These are phyloP conservation scores for Drosophila rhopaloa DNA, from an alignment of 1,140 invertebrate genomes.

Conservation along the genomic window DNA sequence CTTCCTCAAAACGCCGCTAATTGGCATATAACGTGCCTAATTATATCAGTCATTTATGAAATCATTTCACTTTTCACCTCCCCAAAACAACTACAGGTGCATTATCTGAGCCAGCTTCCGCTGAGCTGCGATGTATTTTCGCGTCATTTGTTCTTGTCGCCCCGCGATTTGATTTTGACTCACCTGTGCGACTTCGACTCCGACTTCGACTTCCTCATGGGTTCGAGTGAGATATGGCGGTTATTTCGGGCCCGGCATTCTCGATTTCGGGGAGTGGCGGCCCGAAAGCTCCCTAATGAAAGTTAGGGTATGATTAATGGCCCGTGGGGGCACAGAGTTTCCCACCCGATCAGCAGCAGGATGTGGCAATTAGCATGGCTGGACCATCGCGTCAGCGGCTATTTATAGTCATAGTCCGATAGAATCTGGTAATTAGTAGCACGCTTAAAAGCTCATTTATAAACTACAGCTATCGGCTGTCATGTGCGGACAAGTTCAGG, in stretches of 20 bases:
- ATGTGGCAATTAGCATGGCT: conserved; percentile 50
- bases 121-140: conserved; percentile 4
- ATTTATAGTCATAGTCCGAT: conserved; percentile 51
- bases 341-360: conserved; percentile 16
- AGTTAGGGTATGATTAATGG: conserved; percentile 49
- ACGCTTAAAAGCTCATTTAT: conserved; percentile 73
- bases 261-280: conserved; percentile 18
- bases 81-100: conserved; percentile 22
- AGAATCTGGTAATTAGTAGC: conserved; percentile 52
- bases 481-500: conserved; percentile 66
- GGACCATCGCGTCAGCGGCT: conserved; percentile 45
- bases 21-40: conserved; percentile 76
- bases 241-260: conserved; percentile 24
- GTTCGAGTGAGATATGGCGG: conserved; percentile 38
- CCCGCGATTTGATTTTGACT: conserved; percentile 22
- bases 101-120: conserved; percentile 37
- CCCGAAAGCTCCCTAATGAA: conserved; percentile 28
- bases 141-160: conserved; percentile 40
- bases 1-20: conserved; percentile 75
- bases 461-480: conserved; percentile 40
- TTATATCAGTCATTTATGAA: conserved; percentile 65
- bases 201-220: conserved; percentile 46
- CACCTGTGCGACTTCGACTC: conserved; percentile 19
- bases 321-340: conserved; percentile 18
- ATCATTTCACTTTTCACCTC: conserved; percentile 60